Conservation (phyloP, 2,113 vertebrate genomes). For the Ramphastos sulfuratus region DNA sequence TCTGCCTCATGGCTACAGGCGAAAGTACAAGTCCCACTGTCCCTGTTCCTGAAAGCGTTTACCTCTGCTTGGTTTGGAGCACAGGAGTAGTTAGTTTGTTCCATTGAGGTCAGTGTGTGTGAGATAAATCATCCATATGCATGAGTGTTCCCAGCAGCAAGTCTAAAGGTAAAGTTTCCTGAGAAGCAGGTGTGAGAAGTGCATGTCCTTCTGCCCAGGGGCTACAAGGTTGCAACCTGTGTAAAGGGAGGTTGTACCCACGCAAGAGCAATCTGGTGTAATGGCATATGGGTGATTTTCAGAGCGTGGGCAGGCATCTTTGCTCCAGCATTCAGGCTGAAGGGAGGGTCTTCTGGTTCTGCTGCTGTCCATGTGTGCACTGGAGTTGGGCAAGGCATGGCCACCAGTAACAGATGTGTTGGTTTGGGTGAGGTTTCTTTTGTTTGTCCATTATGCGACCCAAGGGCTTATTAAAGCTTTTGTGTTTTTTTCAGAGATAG, state of each 20-base stretch:
- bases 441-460: rapidly evolving
- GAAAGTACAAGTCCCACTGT: neutral
- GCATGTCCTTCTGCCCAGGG: neutral
- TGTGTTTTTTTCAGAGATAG: neutral
- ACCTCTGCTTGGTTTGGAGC: neutral
- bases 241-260: rapidly evolving
- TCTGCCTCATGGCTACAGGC: neutral
- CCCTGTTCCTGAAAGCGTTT: neutral
- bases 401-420: neutral
- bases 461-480: neutral
- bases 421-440: neutral
- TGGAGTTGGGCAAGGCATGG: neutral
- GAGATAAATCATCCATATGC: neutral
- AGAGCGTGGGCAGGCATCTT: rapidly evolving
- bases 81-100: neutral
- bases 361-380: rapidly evolving
- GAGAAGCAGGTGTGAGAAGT: neutral
- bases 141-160: neutral
- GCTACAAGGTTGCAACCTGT: neutral
- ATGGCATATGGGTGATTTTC: rapidly evolving
- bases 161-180: neutral
- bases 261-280: neutral
- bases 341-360: neutral
- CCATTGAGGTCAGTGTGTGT: neutral
- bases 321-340: neutral